phyloP scores from a whole-genome alignment of 2,113 vertebrate species.

The Pao palembangensis region DNA sequence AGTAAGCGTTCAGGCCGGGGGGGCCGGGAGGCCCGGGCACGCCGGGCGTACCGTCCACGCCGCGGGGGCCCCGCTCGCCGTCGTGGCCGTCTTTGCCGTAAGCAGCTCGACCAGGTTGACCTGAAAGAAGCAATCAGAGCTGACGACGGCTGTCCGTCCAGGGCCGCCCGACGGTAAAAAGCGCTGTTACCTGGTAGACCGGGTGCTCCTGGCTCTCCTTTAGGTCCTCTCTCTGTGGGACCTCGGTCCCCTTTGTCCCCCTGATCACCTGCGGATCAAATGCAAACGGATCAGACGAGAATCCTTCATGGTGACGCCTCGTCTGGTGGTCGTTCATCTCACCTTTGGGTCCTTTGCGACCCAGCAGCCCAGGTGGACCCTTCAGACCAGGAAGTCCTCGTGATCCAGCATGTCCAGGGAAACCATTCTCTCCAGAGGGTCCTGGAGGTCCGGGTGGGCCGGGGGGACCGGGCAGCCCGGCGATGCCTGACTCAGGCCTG shows the following conservation, averaged over 20 bases:
- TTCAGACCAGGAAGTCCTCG: constrained; percentile 92
- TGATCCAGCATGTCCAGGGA: constrained; percentile 86
- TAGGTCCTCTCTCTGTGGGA: constrained; percentile 80
- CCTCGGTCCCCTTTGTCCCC: constrained; percentile 92
- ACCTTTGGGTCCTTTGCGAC: constrained; percentile 92
- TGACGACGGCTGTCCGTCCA: too few species aligned
- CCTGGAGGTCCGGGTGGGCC: constrained; percentile 82
- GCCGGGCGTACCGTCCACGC: constrained; percentile 78
- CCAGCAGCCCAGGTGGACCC: constrained; percentile 86
- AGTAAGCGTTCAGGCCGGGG: constrained; percentile 82
- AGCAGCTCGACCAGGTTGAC: constrained; percentile 83
- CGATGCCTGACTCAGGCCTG: constrained; percentile 83
- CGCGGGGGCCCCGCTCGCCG: constrained; percentile 80
- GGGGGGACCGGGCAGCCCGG: constrained; percentile 81
- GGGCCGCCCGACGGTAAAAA: not conserved
- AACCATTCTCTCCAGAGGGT: constrained; percentile 84
- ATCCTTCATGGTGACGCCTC: not conserved
- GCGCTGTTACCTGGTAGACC: constrained; percentile 86
- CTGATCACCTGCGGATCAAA: constrained; percentile 79
- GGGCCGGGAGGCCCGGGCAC: constrained; percentile 84
- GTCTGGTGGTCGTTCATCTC: constrained; percentile 30
- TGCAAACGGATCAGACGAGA: not conserved
- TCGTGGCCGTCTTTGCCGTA: constrained; percentile 87
- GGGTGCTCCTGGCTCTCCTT: constrained; percentile 83
- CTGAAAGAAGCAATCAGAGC: constrained; percentile 58